Evolutionary conservation across 37 sponge, comb jelly and placozoan species (phyloP).

Genomic region (Oopsacas minuta): DNA sequence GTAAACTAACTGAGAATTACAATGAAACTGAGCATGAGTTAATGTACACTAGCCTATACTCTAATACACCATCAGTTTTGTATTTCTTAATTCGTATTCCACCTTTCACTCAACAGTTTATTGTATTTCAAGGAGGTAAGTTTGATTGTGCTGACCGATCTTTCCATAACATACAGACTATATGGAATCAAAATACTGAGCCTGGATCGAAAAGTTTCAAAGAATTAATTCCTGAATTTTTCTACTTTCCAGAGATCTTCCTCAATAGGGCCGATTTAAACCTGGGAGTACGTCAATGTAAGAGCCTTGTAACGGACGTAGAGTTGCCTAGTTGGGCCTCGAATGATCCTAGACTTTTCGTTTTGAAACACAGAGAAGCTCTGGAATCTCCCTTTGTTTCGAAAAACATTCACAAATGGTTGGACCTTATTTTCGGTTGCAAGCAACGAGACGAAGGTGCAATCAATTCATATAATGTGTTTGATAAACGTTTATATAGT

Average conservation of each 20-base stretch:
- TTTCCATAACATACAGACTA: conserved; percentile 72
- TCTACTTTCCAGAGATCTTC: conserved; percentile 88
- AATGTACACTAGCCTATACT: conserved; percentile 38
- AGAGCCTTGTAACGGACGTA: conserved; percentile 65
- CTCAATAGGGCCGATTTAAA: conserved; percentile 62
- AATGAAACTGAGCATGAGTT: not conserved
- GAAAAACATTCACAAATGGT: conserved; percentile 77
- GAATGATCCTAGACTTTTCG: conserved; percentile 50
- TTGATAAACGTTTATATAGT: conserved; percentile 41
- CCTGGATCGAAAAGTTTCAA: conserved; percentile 86
- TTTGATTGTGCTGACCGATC: conserved; percentile 96
- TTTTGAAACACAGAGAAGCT: conserved; percentile 90
- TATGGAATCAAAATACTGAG: conserved; percentile 82
- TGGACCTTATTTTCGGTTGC: conserved; percentile 94
- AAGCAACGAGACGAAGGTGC: conserved; percentile 85
- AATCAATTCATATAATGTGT: conserved; percentile 85
- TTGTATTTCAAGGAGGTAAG: conserved; percentile 81
- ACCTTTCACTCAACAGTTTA: conserved; percentile 90
- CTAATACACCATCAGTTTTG: conserved; percentile 89
- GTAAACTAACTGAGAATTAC: not conserved
- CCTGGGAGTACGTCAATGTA: conserved; percentile 85
- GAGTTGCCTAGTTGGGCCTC: conserved; percentile 81
- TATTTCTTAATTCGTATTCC: conserved; percentile 91
- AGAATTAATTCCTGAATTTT: conserved; percentile 98
- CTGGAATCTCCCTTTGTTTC: conserved; percentile 93